Conservation (phyloP, 1,140 invertebrate genomes). For the Anagrus nilaparvatae region DNA sequence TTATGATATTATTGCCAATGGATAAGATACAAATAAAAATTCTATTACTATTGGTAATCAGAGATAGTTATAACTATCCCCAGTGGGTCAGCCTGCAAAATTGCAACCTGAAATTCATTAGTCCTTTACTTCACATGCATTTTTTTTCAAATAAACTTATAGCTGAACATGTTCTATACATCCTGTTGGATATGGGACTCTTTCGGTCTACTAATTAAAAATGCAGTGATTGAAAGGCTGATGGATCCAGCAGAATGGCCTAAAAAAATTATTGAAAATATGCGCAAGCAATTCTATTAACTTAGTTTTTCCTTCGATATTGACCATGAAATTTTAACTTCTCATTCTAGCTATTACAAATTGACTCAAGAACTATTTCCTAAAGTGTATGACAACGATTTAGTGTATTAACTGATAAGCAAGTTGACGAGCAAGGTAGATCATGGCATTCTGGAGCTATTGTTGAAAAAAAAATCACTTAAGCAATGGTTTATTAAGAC, state of each 20-base stretch:
- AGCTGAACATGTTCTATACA: conserved; percentile 62
- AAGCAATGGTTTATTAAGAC: conserved; percentile 95
- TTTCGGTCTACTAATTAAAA: conserved; percentile 98
- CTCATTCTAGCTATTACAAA: conserved; percentile 67
- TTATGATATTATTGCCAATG: too few species aligned
- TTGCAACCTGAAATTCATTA: neutral
- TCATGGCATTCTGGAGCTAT: conserved; percentile 96
- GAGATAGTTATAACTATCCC: too few species aligned
- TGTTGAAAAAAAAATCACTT: conserved; percentile 80
- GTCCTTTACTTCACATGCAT: too few species aligned
- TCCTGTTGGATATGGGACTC: conserved; percentile 99
- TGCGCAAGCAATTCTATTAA: conserved; percentile 77
- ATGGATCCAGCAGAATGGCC: conserved; percentile 81
- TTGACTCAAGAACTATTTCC: conserved; percentile 97
- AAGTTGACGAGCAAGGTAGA: conserved; percentile 82
- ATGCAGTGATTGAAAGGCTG: conserved; percentile 85
- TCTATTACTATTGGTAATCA: too few species aligned
- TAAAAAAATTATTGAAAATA: conserved; percentile 73
- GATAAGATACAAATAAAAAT: too few species aligned
- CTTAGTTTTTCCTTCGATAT: conserved; percentile 90
- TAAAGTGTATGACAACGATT: conserved; percentile 72
- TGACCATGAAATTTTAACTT: conserved; percentile 76
- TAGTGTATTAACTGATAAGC: conserved; percentile 94
- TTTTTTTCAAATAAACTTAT: conserved; percentile 16
- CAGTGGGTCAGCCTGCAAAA: too few species aligned